Conservation (phyloP, 2,888 invertebrate genomes). For the Apeira syringaria region DNA sequence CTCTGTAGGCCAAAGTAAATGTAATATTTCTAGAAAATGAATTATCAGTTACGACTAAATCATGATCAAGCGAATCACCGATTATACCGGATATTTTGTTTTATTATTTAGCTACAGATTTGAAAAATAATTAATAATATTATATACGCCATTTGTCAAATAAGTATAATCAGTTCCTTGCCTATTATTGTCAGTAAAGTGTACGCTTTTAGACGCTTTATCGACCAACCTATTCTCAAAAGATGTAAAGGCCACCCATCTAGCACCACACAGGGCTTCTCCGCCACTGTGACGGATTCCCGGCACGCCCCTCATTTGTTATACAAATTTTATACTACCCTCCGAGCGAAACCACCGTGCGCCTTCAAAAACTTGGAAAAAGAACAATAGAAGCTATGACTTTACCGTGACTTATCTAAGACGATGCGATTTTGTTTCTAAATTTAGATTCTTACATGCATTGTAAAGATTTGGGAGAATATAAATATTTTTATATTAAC, state of each 20-base stretch:
- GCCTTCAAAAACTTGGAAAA: conserved; percentile 49
- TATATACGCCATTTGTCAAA: too few relatives aligned
- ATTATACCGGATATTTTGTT: too few relatives aligned
- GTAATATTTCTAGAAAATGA: too few relatives aligned
- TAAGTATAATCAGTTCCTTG: too few relatives aligned
- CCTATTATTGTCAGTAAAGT: not conserved
- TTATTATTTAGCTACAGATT: too few relatives aligned
- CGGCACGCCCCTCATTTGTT: conserved; percentile 81
- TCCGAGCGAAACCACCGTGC: conserved; percentile 64
- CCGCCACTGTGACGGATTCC: conserved; percentile 81
- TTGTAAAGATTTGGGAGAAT: too few relatives aligned
- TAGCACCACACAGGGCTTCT: conserved; percentile 69
- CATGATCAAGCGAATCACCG: too few relatives aligned
- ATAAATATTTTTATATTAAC: too few relatives aligned
- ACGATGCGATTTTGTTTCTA: conserved; percentile 22
- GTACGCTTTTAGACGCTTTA: not conserved
- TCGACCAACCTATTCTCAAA: not conserved
- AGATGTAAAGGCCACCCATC: conserved; percentile 63
- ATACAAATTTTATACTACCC: conserved; percentile 84
- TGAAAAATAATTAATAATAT: too few relatives aligned
- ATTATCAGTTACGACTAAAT: too few relatives aligned
- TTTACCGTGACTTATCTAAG: conserved; percentile 34
- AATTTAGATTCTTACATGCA: conserved; percentile 23
- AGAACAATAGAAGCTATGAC: conserved; percentile 51
- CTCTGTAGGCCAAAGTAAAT: too few relatives aligned